A percentile compares a stretch with the other conserved stretches of the same genome.
phyloP scores from a whole-genome alignment of 2,113 vertebrate genomes.

The Thunnus maccoyii region DNA sequence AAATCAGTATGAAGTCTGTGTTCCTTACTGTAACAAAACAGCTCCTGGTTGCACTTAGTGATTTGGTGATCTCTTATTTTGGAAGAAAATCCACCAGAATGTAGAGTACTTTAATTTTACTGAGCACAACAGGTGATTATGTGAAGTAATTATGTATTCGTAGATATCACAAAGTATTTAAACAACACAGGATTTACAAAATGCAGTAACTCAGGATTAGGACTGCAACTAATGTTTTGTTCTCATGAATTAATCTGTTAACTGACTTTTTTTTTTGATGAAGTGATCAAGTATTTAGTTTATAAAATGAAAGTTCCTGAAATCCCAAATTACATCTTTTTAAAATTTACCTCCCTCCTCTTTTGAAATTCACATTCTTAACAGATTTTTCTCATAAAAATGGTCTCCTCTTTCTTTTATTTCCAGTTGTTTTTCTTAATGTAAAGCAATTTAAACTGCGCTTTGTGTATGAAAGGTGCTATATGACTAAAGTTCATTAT shows the following conservation, averaged over 20 bases:
- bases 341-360: no score
- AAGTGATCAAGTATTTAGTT: not conserved
- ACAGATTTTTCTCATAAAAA: no score
- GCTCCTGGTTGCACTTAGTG: not conserved
- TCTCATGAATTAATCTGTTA: not conserved
- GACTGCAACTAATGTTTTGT: not conserved
- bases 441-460: not conserved
- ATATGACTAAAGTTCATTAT: no score
- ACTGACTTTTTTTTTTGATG: not conserved
- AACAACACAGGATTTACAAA: not conserved
- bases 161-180: not conserved
- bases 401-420: not conserved
- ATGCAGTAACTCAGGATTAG: not conserved
- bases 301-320: not conserved
- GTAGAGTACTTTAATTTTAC: not conserved
- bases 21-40: constrained; percentile 28
- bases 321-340: no score
- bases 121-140: not conserved
- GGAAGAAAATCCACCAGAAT: constrained; percentile 10
- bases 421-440: not conserved
- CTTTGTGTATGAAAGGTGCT: no score
- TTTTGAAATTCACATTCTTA: no score
- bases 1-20: constrained; percentile 26
- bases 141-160: no score
- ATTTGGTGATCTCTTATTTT: constrained; percentile 6